phyloP scores from a whole-genome alignment of 2,888 invertebrate genomes.

The Eupithecia vulgata region DNA sequence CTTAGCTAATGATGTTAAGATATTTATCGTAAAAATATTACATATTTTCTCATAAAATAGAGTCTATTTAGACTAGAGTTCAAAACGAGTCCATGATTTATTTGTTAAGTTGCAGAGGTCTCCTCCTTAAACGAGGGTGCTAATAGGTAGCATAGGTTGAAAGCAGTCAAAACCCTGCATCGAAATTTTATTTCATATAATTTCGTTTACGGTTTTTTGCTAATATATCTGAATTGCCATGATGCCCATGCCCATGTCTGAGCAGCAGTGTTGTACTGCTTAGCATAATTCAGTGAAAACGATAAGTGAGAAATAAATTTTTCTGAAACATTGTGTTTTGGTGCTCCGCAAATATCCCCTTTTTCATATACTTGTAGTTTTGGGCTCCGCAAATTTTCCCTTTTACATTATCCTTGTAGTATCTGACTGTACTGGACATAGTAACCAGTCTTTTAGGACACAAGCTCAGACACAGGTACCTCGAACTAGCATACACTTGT shows the following conservation, averaged over 20 bases:
- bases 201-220: neutral
- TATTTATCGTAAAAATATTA: too few species aligned
- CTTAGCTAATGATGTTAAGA: too few species aligned
- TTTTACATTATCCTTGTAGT: neutral
- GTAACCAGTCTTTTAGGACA: conserved; percentile 39
- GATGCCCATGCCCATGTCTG: neutral
- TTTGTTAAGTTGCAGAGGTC: neutral
- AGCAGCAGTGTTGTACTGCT: neutral
- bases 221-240: neutral
- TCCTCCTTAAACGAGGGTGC: neutral
- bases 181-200: neutral
- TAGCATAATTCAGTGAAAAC: neutral
- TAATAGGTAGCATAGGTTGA: too few species aligned
- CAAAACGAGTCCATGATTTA: neutral
- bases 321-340: conserved; percentile 28
- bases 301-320: neutral
- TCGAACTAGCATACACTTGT: conserved; percentile 23
- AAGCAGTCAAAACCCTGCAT: neutral
- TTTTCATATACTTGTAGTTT: neutral
- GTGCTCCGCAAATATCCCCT: neutral
- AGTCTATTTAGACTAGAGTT: too few species aligned
- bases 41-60: too few species aligned
- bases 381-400: neutral
- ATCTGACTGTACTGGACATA: conserved; percentile 29
- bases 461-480: conserved; percentile 14